Base-by-base conservation (phyloP, 2,888 invertebrate genomes). In the Cotesia congregata region DNA sequence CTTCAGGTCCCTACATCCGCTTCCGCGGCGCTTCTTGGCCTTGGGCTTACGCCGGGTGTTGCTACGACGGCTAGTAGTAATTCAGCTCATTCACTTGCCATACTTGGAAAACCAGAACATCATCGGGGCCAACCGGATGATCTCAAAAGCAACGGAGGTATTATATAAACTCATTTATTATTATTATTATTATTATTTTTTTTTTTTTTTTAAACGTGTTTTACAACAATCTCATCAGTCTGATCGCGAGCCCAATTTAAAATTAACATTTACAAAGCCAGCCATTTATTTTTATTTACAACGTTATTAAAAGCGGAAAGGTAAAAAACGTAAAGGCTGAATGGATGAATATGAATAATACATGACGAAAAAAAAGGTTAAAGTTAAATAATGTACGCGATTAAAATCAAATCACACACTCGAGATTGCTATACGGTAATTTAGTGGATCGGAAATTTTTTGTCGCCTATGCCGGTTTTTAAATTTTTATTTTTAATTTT, bases 51-150 rank as follows among this genome's bases (percentile, higher is more conserved):
- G 15, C 90, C 90, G 50, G 90, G 90, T 15, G 88, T 89, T 1
- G 86, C 90, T 6, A 87, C 90, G 4, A 94, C 94, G 62, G 92
- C 94, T 30, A 93, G 93, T 59, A 90, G 91, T 38, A 93, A 94
- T 61, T 93, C 93, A 12, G 93, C 94, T 83, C 95, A 95, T 89
- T 94, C 95, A 72, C 91, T 95, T 41, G 93, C 94, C 83, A 95
- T 95, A 90, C 91, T 95, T 79, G 93, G 94, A 80, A 95, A 95
- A 84, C 94, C 94, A 64, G 95, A 95, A 85, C 92, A 94, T 77
- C 94, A 95, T 90, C 91, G 95, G 83, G 85, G 85, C n/a, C 88
- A 88, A 78, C 92, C 94, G 75, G 93, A 94, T 79, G 95, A 95
- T 86, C 93, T 94, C 83, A 95, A 95, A 90, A 94, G 94, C 85